These are phyloP conservation scores for Tipula confusa DNA, from an alignment of 2,888 invertebrate species.

Conservation along the genomic window DNA sequence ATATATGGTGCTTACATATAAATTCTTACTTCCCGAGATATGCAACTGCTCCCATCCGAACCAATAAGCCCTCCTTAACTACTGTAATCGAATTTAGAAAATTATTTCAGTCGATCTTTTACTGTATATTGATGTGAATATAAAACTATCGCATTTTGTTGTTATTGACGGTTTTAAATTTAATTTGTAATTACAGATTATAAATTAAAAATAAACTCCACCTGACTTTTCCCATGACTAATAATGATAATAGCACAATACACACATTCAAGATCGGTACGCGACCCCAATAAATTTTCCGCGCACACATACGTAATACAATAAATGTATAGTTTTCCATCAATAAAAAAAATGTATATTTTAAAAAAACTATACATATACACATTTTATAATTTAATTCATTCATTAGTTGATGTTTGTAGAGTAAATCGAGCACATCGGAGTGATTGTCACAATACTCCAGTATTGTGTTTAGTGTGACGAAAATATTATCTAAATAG, in stretches of 20 bases:
- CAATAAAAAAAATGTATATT: background rate
- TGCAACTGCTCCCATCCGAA: no score
- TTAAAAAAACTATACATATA: background rate
- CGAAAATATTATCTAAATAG: background rate
- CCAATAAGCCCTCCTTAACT: no score
- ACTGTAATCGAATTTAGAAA: no score
- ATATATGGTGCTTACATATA: no score
- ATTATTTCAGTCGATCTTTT: no score
- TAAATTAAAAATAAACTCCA: background rate
- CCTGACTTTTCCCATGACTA: slow-evolving; percentile 1
- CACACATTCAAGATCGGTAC: background rate
- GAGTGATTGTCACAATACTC: background rate
- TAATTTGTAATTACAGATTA: background rate
- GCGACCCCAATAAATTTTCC: background rate
- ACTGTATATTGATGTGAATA: no score
- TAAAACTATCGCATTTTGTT: no score
- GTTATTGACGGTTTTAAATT: background rate
- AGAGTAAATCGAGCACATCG: slow-evolving; percentile 3
- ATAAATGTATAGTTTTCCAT: slow-evolving; percentile 14
- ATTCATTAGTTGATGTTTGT: slow-evolving; percentile 3
- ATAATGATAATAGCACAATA: background rate
- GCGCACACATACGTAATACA: background rate
- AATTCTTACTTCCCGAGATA: no score
- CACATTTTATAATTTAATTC: background rate
- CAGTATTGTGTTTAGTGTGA: background rate